A percentile compares a stretch with the other conserved stretches of the same genome.
Evolutionary conservation across 2,888 invertebrate genomes (phyloP).

Genomic region (Colostygia pectinataria): DNA sequence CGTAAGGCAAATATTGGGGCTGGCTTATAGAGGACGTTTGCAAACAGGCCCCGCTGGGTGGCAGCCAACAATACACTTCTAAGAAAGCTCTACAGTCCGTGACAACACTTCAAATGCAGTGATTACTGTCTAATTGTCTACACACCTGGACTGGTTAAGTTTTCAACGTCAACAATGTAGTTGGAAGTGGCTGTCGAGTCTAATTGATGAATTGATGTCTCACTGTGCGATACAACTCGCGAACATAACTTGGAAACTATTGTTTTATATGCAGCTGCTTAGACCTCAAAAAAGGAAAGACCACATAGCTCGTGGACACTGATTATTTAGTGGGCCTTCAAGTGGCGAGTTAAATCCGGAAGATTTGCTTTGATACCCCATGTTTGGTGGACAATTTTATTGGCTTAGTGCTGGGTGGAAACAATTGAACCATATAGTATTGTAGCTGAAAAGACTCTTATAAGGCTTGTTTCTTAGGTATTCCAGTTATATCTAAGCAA

Average conservation of each 20-base stretch:
- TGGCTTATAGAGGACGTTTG: slow-evolving; percentile 73
- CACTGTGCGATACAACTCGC: slow-evolving; percentile 51
- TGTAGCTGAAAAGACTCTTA: too few relatives aligned
- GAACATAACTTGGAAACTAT: slow-evolving; percentile 41
- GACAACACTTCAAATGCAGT: slow-evolving; percentile 78
- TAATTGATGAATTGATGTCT: slow-evolving; percentile 57
- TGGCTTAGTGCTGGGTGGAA: too few relatives aligned
- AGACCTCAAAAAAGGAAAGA: slow-evolving; percentile 1
- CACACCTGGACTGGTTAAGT: slow-evolving; percentile 76
- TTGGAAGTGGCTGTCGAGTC: slow-evolving; percentile 55
- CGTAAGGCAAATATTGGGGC: slow-evolving; percentile 78
- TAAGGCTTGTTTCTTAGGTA: too few relatives aligned
- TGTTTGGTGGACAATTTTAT: too few relatives aligned
- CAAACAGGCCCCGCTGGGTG: slow-evolving; percentile 79
- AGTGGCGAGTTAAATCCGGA: slow-evolving; percentile 8
- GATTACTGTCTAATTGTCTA: slow-evolving; percentile 78
- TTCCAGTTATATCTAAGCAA: too few relatives aligned
- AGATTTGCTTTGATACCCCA: background rate
- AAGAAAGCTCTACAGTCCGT: slow-evolving; percentile 60
- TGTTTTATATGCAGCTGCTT: slow-evolving; percentile 26
- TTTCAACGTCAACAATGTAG: slow-evolving; percentile 67
- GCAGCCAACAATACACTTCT: slow-evolving; percentile 71
- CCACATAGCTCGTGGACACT: slow-evolving; percentile 3
- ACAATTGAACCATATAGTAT: too few relatives aligned
- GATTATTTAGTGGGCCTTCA: slow-evolving; percentile 6